Base-by-base conservation (phyloP, 2,888 invertebrate genomes). In the Calliopum simillimum region DNA sequence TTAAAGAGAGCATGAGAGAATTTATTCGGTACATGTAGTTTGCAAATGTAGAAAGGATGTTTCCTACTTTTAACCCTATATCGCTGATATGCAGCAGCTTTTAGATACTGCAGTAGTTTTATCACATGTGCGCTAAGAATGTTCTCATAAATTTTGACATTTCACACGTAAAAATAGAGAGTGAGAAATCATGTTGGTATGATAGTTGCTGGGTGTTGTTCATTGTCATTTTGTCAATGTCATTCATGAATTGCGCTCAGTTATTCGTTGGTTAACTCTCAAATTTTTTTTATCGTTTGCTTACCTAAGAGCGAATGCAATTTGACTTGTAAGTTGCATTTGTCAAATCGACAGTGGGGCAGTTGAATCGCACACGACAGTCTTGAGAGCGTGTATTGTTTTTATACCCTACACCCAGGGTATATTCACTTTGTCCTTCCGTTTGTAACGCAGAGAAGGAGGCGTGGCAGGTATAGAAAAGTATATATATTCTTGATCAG, bases 361-460 rank as follows among this genome's bases (percentile, higher is more conserved):
- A 44, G 41, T 43, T 16, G 59, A 43, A n/a, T 19, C 43, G 41
- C 59, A 43, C n/a, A 21, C 44, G 61, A 21, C 61, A 61, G 46
- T 61, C 61, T 14, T 61, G 61, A 46, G 61, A 61, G 46, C 23
- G 19, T 8, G n/a, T n/a, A n/a, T n/a, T n/a, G n/a, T n/a, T n/a
- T n/a, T n/a, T n/a, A n/a, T n/a, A n/a, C n/a, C n/a, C n/a, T n/a
- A n/a, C n/a, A n/a, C n/a, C n/a, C n/a, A n/a, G n/a, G n/a, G n/a
- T n/a, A n/a, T n/a, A n/a, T n/a, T n/a, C n/a, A n/a, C n/a, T n/a
- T n/a, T n/a, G n/a, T n/a, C n/a, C n/a, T n/a, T n/a, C n/a, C n/a
- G n/a, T n/a, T n/a, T n/a, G n/a, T n/a, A n/a, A n/a, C n/a, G n/a
- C n/a, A n/a, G n/a, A n/a, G n/a, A n/a, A n/a, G n/a, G n/a, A n/a